These are phyloP conservation scores for Macrobrachium nipponense DNA, from an alignment of 1,140 invertebrate species.

Conservation along the genomic window DNA sequence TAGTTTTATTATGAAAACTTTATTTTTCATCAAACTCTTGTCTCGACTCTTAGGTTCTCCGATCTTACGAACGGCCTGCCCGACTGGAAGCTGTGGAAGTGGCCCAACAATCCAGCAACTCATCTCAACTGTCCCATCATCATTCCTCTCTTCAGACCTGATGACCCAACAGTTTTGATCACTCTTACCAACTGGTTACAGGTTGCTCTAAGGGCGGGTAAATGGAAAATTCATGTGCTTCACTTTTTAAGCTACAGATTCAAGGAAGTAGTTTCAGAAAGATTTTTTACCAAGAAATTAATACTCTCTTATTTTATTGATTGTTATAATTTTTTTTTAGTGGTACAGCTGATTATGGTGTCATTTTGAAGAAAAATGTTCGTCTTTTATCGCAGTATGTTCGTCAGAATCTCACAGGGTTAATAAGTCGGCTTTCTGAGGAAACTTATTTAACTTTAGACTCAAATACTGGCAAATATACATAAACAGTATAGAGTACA, in stretches of 20 bases:
- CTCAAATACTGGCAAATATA: no score
- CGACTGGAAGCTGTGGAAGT: slow-evolving; percentile 16
- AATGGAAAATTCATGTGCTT: no score
- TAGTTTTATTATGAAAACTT: no score
- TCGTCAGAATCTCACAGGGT: no score
- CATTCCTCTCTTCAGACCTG: slow-evolving; percentile 30
- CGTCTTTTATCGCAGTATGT: no score
- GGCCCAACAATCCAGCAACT: slow-evolving; percentile 29
- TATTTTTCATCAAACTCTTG: no score
- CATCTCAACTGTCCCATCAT: slow-evolving; percentile 19
- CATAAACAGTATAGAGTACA: no score
- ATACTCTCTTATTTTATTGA: not conserved
- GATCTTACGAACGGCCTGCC: slow-evolving; percentile 20
- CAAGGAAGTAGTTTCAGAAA: not conserved
- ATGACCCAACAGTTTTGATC: slow-evolving; percentile 9
- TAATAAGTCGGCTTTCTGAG: no score
- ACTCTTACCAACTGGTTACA: slow-evolving; percentile 34
- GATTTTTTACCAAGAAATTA: slow-evolving; percentile 10
- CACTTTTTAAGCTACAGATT: not conserved
- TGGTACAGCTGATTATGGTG: no score
- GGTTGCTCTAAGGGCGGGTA: slow-evolving; percentile 26
- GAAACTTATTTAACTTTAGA: no score
- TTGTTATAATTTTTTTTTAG: not conserved
- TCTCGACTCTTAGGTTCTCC: not conserved
- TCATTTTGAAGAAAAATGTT: no score